Conservation (phyloP, 1,140 invertebrate genomes). For the Saxidomus purpurata region DNA sequence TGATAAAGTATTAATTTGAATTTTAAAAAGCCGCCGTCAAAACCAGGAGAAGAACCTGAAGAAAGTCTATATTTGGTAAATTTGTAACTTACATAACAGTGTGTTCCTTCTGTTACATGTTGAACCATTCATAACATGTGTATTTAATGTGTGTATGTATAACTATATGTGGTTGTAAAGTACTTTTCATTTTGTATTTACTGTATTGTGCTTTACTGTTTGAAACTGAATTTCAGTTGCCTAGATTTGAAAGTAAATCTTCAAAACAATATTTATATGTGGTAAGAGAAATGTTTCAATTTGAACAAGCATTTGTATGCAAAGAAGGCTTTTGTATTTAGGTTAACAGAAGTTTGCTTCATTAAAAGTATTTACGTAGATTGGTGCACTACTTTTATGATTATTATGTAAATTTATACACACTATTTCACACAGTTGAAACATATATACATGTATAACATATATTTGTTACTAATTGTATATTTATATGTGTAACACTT, state of each 20-base stretch:
- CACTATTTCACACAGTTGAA: no score
- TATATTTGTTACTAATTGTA: no score
- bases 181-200: neutral
- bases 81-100: slow-evolving; percentile 39
- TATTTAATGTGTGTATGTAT: neutral
- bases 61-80: slow-evolving; percentile 55
- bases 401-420: no score
- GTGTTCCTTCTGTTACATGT: slow-evolving; percentile 24
- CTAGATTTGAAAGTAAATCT: slow-evolving; percentile 13
- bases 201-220: neutral
- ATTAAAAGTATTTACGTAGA: neutral
- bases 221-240: neutral
- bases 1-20: neutral
- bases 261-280: neutral
- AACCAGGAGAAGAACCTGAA: slow-evolving; percentile 22
- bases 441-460: no score
- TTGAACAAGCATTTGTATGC: no score
- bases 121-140: slow-evolving; percentile 21
- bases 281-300: neutral
- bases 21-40: slow-evolving; percentile 23
- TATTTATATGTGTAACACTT: no score
- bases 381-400: no score
- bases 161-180: no score
- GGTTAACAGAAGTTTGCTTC: neutral
- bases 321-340: neutral